Evolutionary conservation across 1,140 invertebrate species (phyloP).

Genomic region (Lepidurus packardi): DNA sequence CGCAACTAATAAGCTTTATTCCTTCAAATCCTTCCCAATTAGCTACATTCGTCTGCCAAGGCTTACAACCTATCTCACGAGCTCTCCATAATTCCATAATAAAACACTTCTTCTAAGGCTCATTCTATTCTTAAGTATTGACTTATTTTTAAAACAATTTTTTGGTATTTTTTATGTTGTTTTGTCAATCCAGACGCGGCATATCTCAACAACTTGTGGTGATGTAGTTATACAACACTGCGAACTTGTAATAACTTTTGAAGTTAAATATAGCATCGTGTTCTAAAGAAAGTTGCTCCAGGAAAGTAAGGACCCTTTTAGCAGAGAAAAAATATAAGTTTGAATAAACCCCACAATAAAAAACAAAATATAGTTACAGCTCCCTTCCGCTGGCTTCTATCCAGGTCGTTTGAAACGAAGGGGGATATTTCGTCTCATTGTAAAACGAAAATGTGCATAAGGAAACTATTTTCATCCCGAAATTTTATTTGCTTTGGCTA

Average conservation of each 20-base stretch:
- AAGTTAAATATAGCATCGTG: not conserved
- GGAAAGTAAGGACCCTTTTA: slow-evolving; percentile 1
- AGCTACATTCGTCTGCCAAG: not conserved
- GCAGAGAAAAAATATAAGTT: not conserved
- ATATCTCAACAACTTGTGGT: too few species aligned
- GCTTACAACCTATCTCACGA: too few species aligned
- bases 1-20: not conserved
- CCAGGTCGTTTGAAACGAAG: not conserved
- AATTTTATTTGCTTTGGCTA: not conserved
- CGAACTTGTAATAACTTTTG: not conserved
- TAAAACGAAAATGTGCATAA: not conserved
- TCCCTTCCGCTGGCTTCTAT: not conserved
- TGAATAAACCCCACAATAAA: not conserved
- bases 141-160: too few species aligned
- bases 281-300: not conserved
- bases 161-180: too few species aligned
- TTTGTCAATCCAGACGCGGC: too few species aligned
- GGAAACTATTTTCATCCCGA: not conserved
- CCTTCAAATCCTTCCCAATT: not conserved
- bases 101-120: too few species aligned
- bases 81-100: too few species aligned
- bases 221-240: not conserved
- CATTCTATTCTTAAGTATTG: too few species aligned
- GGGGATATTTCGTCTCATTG: not conserved
- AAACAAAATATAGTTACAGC: not conserved